Evolutionary conservation across 2,888 invertebrate species (phyloP), one percentile per base, ranked within the genome.

Genomic region (Acanthosepion esculentum): DNA sequence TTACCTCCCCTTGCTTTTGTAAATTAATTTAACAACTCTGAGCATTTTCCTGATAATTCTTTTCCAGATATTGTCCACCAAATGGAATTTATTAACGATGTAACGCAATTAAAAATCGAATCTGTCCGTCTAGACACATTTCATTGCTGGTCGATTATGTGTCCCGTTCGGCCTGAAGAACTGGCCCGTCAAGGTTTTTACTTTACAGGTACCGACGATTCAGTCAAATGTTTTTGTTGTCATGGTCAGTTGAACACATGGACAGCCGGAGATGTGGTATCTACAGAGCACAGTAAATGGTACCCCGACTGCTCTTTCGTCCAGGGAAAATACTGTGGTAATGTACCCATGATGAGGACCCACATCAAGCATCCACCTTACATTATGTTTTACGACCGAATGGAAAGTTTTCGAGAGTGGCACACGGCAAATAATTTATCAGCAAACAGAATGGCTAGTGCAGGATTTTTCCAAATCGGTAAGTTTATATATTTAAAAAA

Each of bases 241-340:
- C 29, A 53, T 8, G 93, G 93, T 18, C 93, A 93, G 6, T 93
- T 93, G 20, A 53, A 93, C n/a, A 50, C 29, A n/a, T 93, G 93
- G 93, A n/a, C 20, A 18, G 50, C 29, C 6, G 53, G 18, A n/a
- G 93, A 93, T 48, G 93, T 93, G 2, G 93, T 93, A 6, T 93
- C 93, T 6, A 93, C 15, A 10, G 93, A 93, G 53, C 93, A 93
- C 93, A 93, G 93, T 33, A 93, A 93, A 53, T 93, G 93, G 93
- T 93, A 18, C 33, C 93, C 93, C 0, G 50, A 93, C 18, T 93
- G 93, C 20, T 53, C 93, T 8, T 93, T 93, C 53, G 53, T 93
- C 1, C 50, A 93, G 12, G 93, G 93, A 15, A 93, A 53, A 93
- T 29, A 50, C 4, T 50, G 50, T 93, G 93, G 93, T 18, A 93